Conservation (phyloP, 1,140 invertebrate genomes). For the Cyclargus thomasi region DNA sequence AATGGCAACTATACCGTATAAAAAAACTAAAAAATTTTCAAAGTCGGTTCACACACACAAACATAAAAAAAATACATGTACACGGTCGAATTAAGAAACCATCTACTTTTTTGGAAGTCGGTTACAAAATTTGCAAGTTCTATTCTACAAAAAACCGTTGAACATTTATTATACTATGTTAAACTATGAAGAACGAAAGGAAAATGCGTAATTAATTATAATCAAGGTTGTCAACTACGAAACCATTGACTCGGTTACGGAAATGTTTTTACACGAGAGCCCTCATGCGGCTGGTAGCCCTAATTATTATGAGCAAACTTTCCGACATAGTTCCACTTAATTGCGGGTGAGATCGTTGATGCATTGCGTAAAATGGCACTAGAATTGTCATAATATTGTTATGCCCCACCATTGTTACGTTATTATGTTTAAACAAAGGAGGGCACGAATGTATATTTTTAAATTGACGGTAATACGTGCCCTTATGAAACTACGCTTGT, state of each 20-base stretch:
- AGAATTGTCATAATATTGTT: conserved; percentile 1
- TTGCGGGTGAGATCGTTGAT: neutral
- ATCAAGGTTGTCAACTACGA: neutral
- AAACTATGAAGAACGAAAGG: neutral
- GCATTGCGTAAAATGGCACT: neutral
- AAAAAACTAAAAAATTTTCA: no score
- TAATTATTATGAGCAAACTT: conserved; percentile 1
- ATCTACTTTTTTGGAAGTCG: no score
- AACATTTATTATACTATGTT: no score
- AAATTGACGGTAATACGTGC: no score
- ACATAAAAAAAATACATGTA: no score
- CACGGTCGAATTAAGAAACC: no score
- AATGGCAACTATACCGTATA: no score
- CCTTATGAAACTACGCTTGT: no score
- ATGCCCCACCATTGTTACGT: neutral
- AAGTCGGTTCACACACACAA: no score
- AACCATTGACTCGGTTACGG: neutral
- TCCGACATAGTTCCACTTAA: neutral
- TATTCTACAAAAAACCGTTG: no score
- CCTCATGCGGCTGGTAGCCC: neutral
- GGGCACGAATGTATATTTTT: no score
- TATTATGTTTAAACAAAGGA: neutral
- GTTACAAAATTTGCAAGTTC: no score
- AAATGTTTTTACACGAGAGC: neutral
- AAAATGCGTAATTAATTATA: neutral